Conservation (phyloP, 2,888 invertebrate genomes). For the Athalia circularis region DNA sequence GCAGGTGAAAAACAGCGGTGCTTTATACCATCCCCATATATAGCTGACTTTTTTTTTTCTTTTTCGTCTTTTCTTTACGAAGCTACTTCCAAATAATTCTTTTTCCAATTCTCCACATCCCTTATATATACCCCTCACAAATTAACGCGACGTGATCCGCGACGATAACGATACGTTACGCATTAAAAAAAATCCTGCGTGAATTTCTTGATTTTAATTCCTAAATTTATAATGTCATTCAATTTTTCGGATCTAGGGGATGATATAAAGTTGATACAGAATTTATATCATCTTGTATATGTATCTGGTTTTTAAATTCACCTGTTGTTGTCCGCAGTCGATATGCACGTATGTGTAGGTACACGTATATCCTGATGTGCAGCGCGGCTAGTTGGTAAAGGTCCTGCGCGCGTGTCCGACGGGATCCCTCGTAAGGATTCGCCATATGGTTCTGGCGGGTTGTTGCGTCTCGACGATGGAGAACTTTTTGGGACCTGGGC, state of each 20-base stretch:
- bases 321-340: constrained; percentile 51
- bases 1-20: constrained; percentile 52
- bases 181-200: too few species aligned
- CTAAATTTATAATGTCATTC: too few species aligned
- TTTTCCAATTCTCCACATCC: constrained; percentile 1
- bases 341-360: too few species aligned
- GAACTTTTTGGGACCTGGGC: constrained; percentile 48
- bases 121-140: background rate
- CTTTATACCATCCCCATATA: background rate
- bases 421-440: constrained; percentile 66
- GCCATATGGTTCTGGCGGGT: constrained; percentile 68
- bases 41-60: background rate
- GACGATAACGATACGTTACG: too few species aligned
- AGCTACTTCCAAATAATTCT: constrained; percentile 15
- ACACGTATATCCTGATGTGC: background rate
- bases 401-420: constrained; percentile 52
- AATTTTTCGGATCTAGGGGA: too few species aligned
- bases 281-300: background rate
- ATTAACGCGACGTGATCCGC: background rate
- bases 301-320: constrained; percentile 36
- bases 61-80: background rate
- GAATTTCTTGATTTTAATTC: too few species aligned
- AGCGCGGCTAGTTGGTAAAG: background rate
- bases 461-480: constrained; percentile 22
- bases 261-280: too few species aligned